Evolutionary conservation across 1,140 invertebrate species (phyloP).

Genomic region (Mizuhopecten yessoensis): DNA sequence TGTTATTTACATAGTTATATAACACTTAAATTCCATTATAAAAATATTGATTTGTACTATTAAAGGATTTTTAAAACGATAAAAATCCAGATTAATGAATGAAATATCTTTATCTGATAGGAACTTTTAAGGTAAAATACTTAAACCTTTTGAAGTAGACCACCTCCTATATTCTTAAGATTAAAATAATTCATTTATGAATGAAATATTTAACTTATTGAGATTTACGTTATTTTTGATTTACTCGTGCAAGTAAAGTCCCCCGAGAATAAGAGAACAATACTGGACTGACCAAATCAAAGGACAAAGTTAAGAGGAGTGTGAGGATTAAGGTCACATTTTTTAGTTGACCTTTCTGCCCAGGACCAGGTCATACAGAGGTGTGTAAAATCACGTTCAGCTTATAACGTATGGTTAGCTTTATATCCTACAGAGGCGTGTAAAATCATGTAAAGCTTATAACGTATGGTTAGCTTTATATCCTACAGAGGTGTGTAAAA

Average conservation of each 20-base stretch:
- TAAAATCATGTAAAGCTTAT: background rate
- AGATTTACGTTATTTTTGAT: background rate
- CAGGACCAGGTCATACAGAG: background rate
- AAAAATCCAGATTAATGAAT: slow-evolving; percentile 9
- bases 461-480: background rate
- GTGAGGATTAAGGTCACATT: background rate
- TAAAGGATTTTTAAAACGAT: background rate
- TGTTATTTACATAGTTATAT: background rate
- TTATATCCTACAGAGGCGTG: background rate
- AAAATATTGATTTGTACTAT: background rate
- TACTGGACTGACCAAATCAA: background rate
- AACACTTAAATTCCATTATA: background rate
- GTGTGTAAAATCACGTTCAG: background rate
- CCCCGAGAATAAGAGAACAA: background rate
- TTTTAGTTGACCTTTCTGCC: background rate
- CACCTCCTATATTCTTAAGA: background rate
- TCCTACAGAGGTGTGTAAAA: background rate
- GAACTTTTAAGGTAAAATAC: background rate
- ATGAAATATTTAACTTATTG: background rate
- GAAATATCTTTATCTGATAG: background rate
- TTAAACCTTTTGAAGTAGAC: background rate
- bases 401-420: background rate
- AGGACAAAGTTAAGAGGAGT: background rate
- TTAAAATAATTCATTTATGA: background rate
- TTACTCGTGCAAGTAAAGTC: background rate